Base-by-base conservation (phyloP, 2,888 invertebrate species). In the Acanthopleura granulata region DNA sequence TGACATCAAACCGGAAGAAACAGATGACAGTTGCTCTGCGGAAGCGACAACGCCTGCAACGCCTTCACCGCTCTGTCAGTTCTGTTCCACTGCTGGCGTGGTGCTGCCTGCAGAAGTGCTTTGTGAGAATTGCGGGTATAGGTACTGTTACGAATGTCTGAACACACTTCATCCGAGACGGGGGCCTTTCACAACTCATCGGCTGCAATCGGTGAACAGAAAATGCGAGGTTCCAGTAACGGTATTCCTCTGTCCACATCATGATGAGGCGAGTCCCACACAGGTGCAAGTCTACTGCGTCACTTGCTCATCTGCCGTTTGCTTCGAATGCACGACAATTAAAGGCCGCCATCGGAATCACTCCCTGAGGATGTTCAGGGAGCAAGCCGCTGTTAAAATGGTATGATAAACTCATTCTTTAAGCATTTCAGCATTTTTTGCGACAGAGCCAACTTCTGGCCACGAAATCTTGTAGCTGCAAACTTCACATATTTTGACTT, bases 91-190 rank as follows among this genome's bases (percentile, higher is more conserved):
- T 12, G 18, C 12, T 12, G 57, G 22, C 18, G 18, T 22, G n/a
- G 57, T 22, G 57, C 57, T 57, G n/a, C 57, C 57, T n/a, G 57
- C 57, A 57, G 57, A 57, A 22, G 57, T 57, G 22, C 22, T 57
- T 3, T 57, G 57, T 57, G 57, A 57, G 22, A 18, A 57, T 4
- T 57, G 57, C 22, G 57, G 57, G n/a, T 57, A 57, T 22, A 1
- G 6, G 22, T 57, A 57, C 57, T 57, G 57, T 22, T 57, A 57
- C 12, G 57, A 57, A 12, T 57, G 57, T 22, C 57, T 57, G 57
- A 57, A 57, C 57, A 57, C n/a, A n/a, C 57, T 57, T 22, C 57
- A 57, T 57, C 57, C 57, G 57, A 18, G 57, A 22, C 3, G 57
- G 22, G 57, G 57, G 12, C 57, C 57, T 57, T 57, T 57, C 57